phyloP scores from a whole-genome alignment of 2,113 vertebrate species.

The Mus musculus region DNA sequence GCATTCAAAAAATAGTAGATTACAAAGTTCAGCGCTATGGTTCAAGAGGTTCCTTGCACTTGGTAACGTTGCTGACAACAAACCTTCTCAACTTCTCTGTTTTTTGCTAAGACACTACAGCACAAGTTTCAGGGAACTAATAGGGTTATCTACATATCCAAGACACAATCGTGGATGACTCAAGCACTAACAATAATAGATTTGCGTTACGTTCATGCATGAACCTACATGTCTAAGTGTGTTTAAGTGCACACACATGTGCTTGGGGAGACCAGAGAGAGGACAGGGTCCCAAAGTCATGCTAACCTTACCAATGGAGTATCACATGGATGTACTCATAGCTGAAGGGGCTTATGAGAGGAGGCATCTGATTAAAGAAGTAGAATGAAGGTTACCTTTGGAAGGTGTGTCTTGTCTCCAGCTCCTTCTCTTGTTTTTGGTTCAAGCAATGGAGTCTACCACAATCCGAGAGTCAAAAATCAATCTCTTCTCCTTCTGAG shows the following conservation, averaged over 20 bases:
- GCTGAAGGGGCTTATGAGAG: neutral
- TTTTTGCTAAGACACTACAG: neutral
- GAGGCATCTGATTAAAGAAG: neutral
- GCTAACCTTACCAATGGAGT: neutral
- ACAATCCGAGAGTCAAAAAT: neutral
- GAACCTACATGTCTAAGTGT: neutral
- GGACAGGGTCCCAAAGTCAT: no score
- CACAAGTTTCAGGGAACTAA: conserved; percentile 12
- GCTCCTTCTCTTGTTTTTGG: neutral
- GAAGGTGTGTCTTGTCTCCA: neutral
- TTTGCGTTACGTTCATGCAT: neutral
- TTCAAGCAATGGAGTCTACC: neutral
- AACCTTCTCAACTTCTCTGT: neutral
- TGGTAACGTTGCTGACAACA: conserved; percentile 43
- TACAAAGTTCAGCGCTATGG: conserved; percentile 38
- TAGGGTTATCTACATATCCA: neutral
- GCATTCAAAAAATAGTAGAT: conserved; percentile 69
- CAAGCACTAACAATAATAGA: neutral
- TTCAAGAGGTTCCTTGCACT: conserved; percentile 27
- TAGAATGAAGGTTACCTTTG: neutral
- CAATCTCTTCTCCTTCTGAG: neutral
- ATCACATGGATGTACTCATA: neutral
- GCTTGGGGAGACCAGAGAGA: neutral
- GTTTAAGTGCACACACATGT: neutral
- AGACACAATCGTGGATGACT: neutral